phyloP scores from a whole-genome alignment of 2,797 vertebrate species.

The Cyprinella venusta region DNA sequence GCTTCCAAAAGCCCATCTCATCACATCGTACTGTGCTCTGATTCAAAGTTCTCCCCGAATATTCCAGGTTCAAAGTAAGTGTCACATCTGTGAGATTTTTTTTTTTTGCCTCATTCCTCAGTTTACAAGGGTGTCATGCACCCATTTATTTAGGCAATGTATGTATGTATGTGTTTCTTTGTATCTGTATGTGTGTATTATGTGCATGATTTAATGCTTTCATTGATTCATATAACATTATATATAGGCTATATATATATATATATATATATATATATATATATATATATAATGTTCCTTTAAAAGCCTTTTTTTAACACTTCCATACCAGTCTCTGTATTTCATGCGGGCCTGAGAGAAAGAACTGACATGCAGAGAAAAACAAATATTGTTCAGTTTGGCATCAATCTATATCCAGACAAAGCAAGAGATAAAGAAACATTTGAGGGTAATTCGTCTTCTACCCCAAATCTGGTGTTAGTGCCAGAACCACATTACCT shows the following conservation, averaged over 20 bases:
- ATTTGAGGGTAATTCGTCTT: background rate
- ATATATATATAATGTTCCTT: background rate
- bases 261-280: too few relatives aligned
- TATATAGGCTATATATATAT: too few relatives aligned
- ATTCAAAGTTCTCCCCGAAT: conserved; percentile 4
- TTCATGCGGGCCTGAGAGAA: background rate
- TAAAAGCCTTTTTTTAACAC: background rate
- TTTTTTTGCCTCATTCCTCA: background rate
- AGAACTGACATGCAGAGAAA: conserved; percentile 13
- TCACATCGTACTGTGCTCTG: background rate
- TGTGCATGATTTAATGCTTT: too few relatives aligned
- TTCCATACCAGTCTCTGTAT: background rate
- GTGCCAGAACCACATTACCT: conserved; percentile 9
- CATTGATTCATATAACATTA: too few relatives aligned
- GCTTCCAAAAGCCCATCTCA: conserved; percentile 2
- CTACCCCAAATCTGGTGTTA: conserved; percentile 7
- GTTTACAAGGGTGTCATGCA: background rate
- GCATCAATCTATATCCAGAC: conserved; percentile 21
- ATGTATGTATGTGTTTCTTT: background rate
- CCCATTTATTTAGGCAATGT: background rate
- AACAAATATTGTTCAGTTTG: conserved; percentile 25
- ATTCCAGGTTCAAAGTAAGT: background rate
- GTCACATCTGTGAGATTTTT: background rate
- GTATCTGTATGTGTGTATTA: too few relatives aligned
- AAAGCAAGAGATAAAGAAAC: conserved; percentile 17